Percentiles rank a stretch among this genome's conserved stretches.
These are phyloP conservation scores for Drosophila gunungcola DNA, from an alignment of 1,140 invertebrate genomes.

Conservation along the genomic window DNA sequence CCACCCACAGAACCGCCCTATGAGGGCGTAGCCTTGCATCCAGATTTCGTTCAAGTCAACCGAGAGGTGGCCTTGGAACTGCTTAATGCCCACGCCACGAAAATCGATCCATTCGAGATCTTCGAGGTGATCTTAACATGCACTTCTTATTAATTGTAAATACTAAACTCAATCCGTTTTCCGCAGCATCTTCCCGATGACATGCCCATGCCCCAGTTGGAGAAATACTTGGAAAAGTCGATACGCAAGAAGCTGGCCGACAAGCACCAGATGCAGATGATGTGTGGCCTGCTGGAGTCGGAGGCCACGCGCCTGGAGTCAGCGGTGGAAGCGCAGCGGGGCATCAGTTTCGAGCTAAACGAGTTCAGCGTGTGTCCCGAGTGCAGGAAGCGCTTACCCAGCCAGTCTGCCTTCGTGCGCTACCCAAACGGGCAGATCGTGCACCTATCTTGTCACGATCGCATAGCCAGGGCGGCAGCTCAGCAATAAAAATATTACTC, in stretches of 20 bases:
- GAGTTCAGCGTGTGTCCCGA: slow-evolving; percentile 95
- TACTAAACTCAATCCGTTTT: not conserved
- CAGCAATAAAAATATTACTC: slow-evolving; percentile 34
- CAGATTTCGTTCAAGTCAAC: slow-evolving; percentile 88
- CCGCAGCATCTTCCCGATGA: slow-evolving; percentile 89
- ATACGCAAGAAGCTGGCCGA: slow-evolving; percentile 90
- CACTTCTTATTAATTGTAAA: not conserved
- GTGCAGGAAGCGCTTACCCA: slow-evolving; percentile 96
- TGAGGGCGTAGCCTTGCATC: slow-evolving; percentile 86
- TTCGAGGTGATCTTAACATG: slow-evolving; percentile 54
- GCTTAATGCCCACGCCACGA: slow-evolving; percentile 92
- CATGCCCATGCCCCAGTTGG: slow-evolving; percentile 90
- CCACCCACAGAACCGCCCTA: slow-evolving; percentile 86
- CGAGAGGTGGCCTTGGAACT: slow-evolving; percentile 91
- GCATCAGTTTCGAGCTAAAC: slow-evolving; percentile 92
- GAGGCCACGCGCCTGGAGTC: slow-evolving; percentile 93
- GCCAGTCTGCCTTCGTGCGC: slow-evolving; percentile 95
- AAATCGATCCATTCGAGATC: slow-evolving; percentile 92
- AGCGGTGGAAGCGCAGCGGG: slow-evolving; percentile 91
- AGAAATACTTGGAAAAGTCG: slow-evolving; percentile 91
- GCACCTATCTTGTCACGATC: slow-evolving; percentile 92
- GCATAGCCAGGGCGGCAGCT: slow-evolving; percentile 26
- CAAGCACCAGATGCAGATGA: slow-evolving; percentile 90
- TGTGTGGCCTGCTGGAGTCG: slow-evolving; percentile 92
- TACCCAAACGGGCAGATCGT: slow-evolving; percentile 97